Conservation (phyloP, 2,888 invertebrate genomes). For the Drosophila gaucha region DNA sequence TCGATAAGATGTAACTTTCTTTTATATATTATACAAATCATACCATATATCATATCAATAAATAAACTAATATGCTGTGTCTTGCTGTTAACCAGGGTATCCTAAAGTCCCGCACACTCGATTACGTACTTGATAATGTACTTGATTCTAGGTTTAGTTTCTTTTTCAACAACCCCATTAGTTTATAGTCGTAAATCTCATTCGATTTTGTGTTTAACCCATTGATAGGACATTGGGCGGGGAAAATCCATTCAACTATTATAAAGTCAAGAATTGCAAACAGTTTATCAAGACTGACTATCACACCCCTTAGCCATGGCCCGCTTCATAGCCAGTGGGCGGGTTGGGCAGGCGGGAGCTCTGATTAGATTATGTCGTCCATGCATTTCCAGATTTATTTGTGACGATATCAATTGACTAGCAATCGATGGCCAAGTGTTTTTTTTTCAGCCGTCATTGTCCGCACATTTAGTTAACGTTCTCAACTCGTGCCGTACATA, state of each 20-base stretch:
- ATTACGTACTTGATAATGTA: no score
- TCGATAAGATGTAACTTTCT: no score
- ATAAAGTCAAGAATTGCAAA: background rate
- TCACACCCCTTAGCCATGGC: slow-evolving; percentile 11
- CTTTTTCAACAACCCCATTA: no score
- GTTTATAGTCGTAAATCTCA: background rate
- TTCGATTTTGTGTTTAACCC: background rate
- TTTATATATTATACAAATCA: no score
- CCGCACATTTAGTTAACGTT: slow-evolving; percentile 51
- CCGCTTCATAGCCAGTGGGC: slow-evolving; percentile 18
- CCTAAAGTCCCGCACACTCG: no score
- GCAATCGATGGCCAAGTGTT: slow-evolving; percentile 27
- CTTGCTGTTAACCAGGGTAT: no score
- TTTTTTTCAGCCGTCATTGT: slow-evolving; percentile 5
- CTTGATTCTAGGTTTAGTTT: no score
- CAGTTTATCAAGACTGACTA: slow-evolving; percentile 2
- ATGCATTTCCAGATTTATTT: slow-evolving; percentile 63
- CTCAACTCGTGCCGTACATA: slow-evolving; percentile 42
- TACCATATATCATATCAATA: no score
- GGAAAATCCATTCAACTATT: background rate
- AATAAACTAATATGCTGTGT: no score
- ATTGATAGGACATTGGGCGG: slow-evolving; percentile 1
- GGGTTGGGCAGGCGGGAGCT: background rate
- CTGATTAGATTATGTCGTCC: slow-evolving; percentile 71
- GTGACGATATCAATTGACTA: slow-evolving; percentile 27